phyloP scores from a whole-genome alignment of 2,797 vertebrate genomes.

The Neostethus bicornis region DNA sequence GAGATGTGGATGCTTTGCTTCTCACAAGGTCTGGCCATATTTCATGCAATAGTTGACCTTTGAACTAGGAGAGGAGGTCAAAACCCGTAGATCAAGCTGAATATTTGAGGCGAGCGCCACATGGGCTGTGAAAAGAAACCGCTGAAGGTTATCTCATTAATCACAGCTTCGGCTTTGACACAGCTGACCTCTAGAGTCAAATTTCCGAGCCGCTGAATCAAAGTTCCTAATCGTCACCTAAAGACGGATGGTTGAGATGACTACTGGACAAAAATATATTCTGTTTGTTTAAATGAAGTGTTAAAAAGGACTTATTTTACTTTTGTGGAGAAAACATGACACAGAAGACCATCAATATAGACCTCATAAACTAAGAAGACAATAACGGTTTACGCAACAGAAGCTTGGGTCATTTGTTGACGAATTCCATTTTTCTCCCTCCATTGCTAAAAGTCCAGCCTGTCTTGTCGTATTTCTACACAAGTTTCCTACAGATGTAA shows the following conservation, averaged over 20 bases:
- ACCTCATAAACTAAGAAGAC: too few relatives aligned
- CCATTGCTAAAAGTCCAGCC: too few relatives aligned
- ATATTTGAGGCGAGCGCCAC: constrained; percentile 58
- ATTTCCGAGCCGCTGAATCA: constrained; percentile 41
- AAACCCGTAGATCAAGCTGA: constrained; percentile 59
- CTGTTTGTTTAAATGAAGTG: constrained; percentile 5
- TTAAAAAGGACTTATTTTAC: neutral
- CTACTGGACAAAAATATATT: constrained; percentile 8
- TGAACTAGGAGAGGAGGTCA: constrained; percentile 62
- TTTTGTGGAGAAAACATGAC: too few relatives aligned
- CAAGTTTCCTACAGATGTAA: too few relatives aligned
- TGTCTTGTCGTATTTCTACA: too few relatives aligned
- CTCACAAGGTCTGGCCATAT: constrained; percentile 58
- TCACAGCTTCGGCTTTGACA: constrained; percentile 65
- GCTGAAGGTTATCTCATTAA: constrained; percentile 59
- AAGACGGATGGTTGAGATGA: constrained; percentile 35
- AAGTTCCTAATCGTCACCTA: constrained; percentile 37
- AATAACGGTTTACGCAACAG: too few relatives aligned
- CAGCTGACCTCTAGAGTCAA: constrained; percentile 42
- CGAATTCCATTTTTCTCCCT: too few relatives aligned
- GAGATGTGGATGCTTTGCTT: constrained; percentile 39
- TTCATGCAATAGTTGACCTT: constrained; percentile 73
- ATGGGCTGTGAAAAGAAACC: constrained; percentile 47
- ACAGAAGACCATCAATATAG: too few relatives aligned
- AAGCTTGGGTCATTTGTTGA: too few relatives aligned